These are phyloP conservation scores for Circaetus gallicus DNA, from an alignment of 2,113 vertebrate species.

Conservation along the genomic window DNA sequence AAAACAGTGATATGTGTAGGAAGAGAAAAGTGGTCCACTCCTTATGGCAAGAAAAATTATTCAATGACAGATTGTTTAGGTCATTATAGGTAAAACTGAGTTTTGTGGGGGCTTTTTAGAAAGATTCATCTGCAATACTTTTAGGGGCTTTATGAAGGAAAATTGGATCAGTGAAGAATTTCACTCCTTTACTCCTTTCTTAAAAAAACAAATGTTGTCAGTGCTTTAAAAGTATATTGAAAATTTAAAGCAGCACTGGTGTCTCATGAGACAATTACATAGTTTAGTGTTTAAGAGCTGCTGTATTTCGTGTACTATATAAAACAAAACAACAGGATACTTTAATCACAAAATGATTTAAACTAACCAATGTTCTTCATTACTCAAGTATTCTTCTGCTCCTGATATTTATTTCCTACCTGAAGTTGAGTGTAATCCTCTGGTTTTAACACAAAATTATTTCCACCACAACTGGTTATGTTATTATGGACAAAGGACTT, in stretches of 20 bases:
- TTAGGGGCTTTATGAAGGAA: neutral
- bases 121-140: neutral
- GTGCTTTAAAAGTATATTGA: neutral
- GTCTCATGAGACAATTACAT: neutral
- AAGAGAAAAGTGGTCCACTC: neutral
- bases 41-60: neutral
- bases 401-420: neutral
- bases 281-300: neutral
- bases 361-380: neutral
- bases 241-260: neutral
- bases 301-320: neutral
- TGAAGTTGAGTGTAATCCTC: constrained; percentile 11
- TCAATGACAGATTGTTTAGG: neutral
- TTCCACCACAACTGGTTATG: neutral
- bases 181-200: neutral
- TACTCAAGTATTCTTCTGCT: neutral
- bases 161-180: neutral
- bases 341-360: constrained; percentile 22
- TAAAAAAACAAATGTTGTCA: neutral
- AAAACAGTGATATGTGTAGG: neutral
- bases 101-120: neutral
- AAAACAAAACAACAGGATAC: neutral
- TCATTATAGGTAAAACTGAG: neutral
- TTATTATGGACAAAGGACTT: neutral
- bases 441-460: constrained; percentile 13